Evolutionary conservation across 2,113 vertebrate species (phyloP), one percentile per base, ranked within the genome.

Genomic region (Urocitellus parryii): DNA sequence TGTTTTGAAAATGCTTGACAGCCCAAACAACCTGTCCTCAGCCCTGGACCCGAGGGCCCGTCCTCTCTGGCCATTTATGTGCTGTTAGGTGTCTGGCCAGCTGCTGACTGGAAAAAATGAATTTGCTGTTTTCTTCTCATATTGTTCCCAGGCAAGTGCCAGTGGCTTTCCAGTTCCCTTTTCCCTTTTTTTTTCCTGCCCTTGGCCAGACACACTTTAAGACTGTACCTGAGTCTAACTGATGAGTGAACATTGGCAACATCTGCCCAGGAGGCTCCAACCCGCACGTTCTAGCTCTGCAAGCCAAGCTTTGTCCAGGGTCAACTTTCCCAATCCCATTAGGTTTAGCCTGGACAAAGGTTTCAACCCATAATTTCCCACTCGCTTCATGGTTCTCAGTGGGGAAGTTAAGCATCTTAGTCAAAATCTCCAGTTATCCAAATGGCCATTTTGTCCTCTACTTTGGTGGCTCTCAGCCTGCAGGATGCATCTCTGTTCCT

Each of bases 1-100:
- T 98, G 98, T 99, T 99, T 98, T 98, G 98, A 98, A 98, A 98
- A 98, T 97, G 98, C 95, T 90, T 94, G 97, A 98, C 98, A 98
- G 96, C 97, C 98, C 96, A 98, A 98, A 97, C 98, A 98, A 98
- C 96, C 96, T 97, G 96, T 98, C 97, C 97, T 97, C 92, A 81
- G 96, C 93, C 96, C 78, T 86, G 97, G 97, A 97, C 48, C 37
- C 93, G 93, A 97, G 93, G 88, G 93, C 96, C 92, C 97, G 97
- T 97, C 96, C 95, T 98, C 91, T 88, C 1, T 4, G 97, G 96
- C 96, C 96, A 88, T 74, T 95, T 34, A 73, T 68, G 86, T 82
- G 68, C 86, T 97, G 96, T 86, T 96, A 96, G 95, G 42, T 77
- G 97, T 80, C 93, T 92, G 96, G 89, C 88, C 76, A 67, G 92